Base-by-base conservation (phyloP, 2,888 invertebrate species). In the Ametastegia equiseti region DNA sequence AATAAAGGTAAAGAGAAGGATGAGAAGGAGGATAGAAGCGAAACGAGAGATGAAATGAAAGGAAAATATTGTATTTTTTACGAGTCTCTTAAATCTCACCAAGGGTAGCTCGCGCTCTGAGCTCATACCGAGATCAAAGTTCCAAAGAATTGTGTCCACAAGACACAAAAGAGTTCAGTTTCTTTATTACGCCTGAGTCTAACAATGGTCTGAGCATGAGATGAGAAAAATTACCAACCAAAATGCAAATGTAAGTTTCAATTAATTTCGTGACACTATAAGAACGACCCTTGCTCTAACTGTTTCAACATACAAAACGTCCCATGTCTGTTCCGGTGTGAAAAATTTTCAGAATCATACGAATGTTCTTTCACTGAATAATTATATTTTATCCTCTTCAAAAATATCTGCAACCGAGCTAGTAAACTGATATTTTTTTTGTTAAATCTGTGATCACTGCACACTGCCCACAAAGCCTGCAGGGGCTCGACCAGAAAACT, bases 11-110 rank as follows among this genome's bases (percentile, higher is more conserved):
- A 39, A 78, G 23, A 42, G 54, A 30, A 23, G 47, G 27, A 7
- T 23, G 39, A 9, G 47, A 6, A 42, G 39, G 39, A 27, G 39
- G 65, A 33, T 6, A 30, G 42, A 45, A 50, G 33, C n/a, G 54
- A 54, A 60, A 67, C 47, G 81, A 33, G 54, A 57, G 82, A 82
- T 81, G 78, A 82, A 82, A 79, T 82, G 82, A 81, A 82, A 82
- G 82, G 79, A 81, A 81, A 82, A 81, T 82, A 82, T 82, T 82
- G 82, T 82, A 81, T 82, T 81, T 81, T 82, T 82, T 81, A 81
- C 67, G 80, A 79, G 81, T 60, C 71, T 81, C 81, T 71, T 73
- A 47, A 77, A 67, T 80, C 50, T 71, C 30, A 42, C 77, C 39
- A 60, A 39, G 54, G 54, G 36, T 36, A 54, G n/a, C 36, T 39